A percentile compares a stretch with the other conserved stretches of the same genome.
Evolutionary conservation across 1,140 invertebrate genomes (phyloP).

Genomic region (Drosophila littoralis): DNA sequence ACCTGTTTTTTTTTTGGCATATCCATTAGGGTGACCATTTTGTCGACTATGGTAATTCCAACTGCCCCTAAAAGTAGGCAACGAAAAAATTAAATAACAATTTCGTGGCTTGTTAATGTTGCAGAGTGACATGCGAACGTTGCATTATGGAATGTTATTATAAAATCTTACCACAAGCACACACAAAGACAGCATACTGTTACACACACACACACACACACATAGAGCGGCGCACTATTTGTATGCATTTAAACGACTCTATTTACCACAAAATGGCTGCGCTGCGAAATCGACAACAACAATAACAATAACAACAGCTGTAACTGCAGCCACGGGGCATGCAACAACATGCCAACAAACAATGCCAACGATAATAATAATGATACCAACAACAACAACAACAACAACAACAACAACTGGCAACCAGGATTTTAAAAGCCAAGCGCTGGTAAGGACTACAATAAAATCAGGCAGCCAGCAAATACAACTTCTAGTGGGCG

Average conservation of each 20-base stretch:
- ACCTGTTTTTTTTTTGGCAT: background rate
- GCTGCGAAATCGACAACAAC: slow-evolving; percentile 49
- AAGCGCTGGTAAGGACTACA: slow-evolving; percentile 59
- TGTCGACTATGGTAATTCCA: background rate
- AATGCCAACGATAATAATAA: slow-evolving; percentile 77
- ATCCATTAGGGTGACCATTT: background rate
- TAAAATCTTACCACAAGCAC: slow-evolving; percentile 65
- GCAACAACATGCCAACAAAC: slow-evolving; percentile 70
- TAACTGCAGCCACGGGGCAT: slow-evolving; percentile 26
- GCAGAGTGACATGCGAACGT: slow-evolving; percentile 77
- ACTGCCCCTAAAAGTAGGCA: slow-evolving; percentile 50
- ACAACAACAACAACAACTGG: slow-evolving; percentile 29
- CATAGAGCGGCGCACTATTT: slow-evolving; percentile 44
- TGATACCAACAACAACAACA: slow-evolving; percentile 53
- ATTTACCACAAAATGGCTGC: slow-evolving; percentile 81
- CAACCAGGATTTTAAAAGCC: slow-evolving; percentile 54
- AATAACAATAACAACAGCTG: slow-evolving; percentile 30
- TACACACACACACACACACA: slow-evolving; percentile 11
- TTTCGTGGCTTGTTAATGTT: slow-evolving; percentile 51
- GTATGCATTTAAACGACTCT: slow-evolving; percentile 83
- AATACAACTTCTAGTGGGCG: slow-evolving; percentile 68
- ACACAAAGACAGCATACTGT: slow-evolving; percentile 14
- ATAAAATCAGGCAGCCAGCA: slow-evolving; percentile 49
- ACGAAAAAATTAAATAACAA: slow-evolving; percentile 44
- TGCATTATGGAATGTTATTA: slow-evolving; percentile 82